Conservation (phyloP, 1,140 invertebrate genomes). For the Hypsibius dujardini region DNA sequence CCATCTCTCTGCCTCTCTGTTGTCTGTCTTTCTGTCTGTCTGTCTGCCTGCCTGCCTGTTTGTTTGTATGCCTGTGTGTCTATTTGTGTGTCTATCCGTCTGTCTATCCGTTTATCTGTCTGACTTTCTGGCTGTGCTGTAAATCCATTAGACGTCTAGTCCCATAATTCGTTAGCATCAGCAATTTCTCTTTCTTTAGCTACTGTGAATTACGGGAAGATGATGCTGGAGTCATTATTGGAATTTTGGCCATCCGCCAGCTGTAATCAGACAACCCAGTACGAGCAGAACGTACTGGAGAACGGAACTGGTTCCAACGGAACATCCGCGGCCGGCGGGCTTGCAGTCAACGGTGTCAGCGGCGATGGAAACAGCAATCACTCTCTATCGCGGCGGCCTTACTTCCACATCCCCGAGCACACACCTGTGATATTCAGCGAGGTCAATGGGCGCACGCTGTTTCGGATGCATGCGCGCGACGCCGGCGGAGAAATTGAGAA, state of each 20-base stretch:
- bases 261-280: constrained; percentile 7
- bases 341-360: constrained; percentile 31
- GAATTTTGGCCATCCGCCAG: constrained; percentile 74
- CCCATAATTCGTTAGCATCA: too few species aligned
- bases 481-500: constrained; percentile 87
- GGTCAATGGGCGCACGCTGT: constrained; percentile 50
- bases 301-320: constrained; percentile 9
- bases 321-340: constrained; percentile 10
- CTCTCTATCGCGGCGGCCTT: constrained; percentile 48
- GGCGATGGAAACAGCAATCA: constrained; percentile 24
- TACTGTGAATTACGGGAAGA: constrained; percentile 78
- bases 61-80: too few species aligned
- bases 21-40: too few species aligned
- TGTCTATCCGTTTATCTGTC: too few species aligned
- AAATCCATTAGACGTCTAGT: too few species aligned
- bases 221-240: constrained; percentile 77
- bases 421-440: constrained; percentile 91
- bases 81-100: too few species aligned
- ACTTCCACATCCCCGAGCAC: constrained; percentile 79
- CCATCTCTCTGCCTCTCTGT: too few species aligned
- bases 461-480: constrained; percentile 72
- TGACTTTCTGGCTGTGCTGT: too few species aligned
- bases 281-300: constrained; percentile 17
- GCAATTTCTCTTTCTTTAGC: constrained; percentile 21
- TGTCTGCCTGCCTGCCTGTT: too few species aligned